Conservation (phyloP, 2,113 vertebrate species). For the Oreocharis arfaki region DNA sequence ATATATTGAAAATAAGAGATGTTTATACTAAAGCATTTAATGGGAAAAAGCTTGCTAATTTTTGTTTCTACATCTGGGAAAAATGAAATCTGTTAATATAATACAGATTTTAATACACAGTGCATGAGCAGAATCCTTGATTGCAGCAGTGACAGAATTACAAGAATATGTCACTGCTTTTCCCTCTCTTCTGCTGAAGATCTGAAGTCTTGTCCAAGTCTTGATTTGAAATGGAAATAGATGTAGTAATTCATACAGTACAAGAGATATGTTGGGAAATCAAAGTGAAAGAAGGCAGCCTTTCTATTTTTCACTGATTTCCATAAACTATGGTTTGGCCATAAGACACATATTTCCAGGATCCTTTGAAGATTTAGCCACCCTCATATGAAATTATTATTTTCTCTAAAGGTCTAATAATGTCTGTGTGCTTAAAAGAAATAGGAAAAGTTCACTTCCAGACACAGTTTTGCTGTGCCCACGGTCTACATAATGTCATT, state of each 20-base stretch:
- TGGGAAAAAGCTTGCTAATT: background rate
- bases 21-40: background rate
- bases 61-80: background rate
- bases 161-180: background rate
- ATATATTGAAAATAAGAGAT: background rate
- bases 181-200: background rate
- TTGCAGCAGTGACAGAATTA: background rate
- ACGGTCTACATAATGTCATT: background rate
- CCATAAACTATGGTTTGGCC: background rate
- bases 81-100: background rate
- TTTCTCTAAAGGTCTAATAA: background rate
- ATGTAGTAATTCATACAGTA: background rate
- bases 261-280: background rate
- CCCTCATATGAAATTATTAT: background rate
- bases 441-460: background rate
- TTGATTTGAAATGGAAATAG: background rate
- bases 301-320: background rate
- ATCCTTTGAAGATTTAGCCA: conserved; percentile 4
- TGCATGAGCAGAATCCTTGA: background rate
- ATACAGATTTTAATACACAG: background rate
- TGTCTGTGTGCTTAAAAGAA: background rate
- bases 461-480: background rate
- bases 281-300: background rate
- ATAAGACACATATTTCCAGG: background rate
- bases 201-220: background rate